These are phyloP conservation scores for Epistrophella euchroma DNA, from an alignment of 2,888 invertebrate species.

Conservation along the genomic window DNA sequence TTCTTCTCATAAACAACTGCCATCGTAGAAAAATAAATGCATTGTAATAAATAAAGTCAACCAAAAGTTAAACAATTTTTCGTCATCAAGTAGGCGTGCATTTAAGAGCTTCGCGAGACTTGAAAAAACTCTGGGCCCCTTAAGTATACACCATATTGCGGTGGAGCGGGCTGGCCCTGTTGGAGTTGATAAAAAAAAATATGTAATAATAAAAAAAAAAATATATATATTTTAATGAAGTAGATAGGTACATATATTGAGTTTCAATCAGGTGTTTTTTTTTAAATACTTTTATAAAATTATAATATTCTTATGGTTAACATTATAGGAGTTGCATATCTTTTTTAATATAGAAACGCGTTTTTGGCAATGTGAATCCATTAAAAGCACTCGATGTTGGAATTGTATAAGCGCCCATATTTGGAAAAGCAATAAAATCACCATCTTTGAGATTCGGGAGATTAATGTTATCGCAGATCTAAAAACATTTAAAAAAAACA, in stretches of 20 bases:
- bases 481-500: conserved; percentile 11
- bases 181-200: too few relatives aligned
- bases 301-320: not conserved
- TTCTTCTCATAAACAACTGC: too few relatives aligned
- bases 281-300: not conserved
- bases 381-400: conserved; percentile 97
- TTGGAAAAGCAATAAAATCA: conserved; percentile 94
- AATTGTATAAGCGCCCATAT: conserved; percentile 99
- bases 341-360: conserved; percentile 84
- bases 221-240: too few relatives aligned
- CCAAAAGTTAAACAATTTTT: too few relatives aligned
- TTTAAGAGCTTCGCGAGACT: too few relatives aligned
- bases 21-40: too few relatives aligned
- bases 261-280: not conserved
- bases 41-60: too few relatives aligned
- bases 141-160: too few relatives aligned
- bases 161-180: too few relatives aligned
- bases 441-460: conserved; percentile 92
- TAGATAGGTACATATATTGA: not conserved
- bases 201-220: too few relatives aligned
- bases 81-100: too few relatives aligned
- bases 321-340: not conserved
- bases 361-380: conserved; percentile 93
- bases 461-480: conserved; percentile 86
- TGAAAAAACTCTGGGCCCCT: too few relatives aligned